Conservation (phyloP, 2,888 invertebrate genomes). For the Amphiduros pacificus region DNA sequence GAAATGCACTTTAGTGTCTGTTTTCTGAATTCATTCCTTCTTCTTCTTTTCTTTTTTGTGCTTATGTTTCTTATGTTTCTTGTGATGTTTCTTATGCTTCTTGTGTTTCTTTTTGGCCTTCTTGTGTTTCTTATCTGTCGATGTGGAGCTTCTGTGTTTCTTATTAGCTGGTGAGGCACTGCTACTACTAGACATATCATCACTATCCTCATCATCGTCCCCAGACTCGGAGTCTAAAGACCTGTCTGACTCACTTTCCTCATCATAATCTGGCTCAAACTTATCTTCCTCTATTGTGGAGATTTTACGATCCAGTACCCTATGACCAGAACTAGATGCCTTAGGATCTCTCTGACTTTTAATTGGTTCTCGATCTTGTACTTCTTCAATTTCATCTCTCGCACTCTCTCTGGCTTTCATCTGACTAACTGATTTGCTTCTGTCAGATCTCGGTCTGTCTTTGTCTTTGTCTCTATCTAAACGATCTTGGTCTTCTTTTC, state of each 20-base stretch:
- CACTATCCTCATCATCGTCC: not conserved
- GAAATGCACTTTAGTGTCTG: too few species aligned
- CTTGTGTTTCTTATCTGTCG: constrained; percentile 36
- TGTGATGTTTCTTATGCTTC: constrained; percentile 16
- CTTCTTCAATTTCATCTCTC: not conserved
- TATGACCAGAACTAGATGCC: too few species aligned
- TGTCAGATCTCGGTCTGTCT: not conserved
- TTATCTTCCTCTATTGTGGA: constrained; percentile 48
- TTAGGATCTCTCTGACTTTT: not conserved
- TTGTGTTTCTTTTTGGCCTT: constrained; percentile 31
- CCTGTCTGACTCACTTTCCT: constrained; percentile 17
- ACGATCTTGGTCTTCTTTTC: not conserved
- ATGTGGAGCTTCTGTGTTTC: not conserved
- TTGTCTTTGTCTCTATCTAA: not conserved
- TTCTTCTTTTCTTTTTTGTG: constrained; percentile 35
- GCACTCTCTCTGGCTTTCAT: not conserved
- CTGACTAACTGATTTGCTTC: not conserved
- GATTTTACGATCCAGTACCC: constrained; percentile 39
- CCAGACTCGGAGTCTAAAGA: too few species aligned
- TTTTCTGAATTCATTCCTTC: too few species aligned
- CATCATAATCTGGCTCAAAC: constrained; percentile 53
- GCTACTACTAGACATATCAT: not conserved
- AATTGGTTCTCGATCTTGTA: not conserved
- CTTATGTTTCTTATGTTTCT: constrained; percentile 19
- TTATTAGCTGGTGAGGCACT: not conserved